Base-by-base conservation (phyloP, 2,888 invertebrate species). In the Branchipolynoe longqiensis region DNA sequence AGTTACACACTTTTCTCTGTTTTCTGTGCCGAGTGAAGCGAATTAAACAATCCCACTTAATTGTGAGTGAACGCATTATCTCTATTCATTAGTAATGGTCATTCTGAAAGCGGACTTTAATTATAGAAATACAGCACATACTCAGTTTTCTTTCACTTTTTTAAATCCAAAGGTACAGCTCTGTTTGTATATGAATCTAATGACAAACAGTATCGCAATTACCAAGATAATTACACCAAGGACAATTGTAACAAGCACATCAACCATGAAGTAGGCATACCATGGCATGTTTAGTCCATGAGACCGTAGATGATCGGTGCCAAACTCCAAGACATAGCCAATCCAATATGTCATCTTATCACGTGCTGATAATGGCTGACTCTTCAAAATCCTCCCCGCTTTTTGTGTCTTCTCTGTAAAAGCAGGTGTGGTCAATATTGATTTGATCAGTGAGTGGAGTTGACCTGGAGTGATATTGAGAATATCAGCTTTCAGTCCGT, bases 271-370 rank as follows among this genome's bases (percentile, higher is more conserved):
- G 38, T 69, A 78, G 28, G 78, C 2, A 78, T 41, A 78, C 78
- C 82, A 82, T 18, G 58, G 58, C 82, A 82, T 82, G 22, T 82
- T 25, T 18, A 82, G 33, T 14, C 36, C 58, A 58, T 58, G 82
- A 33, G n/a, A 36, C 28, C 31, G 31, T 4, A 82, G 38, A 28
- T 82, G 82, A 4, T 28, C 56, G 8, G n/a, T 36, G 0, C 83
- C 83, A 83, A 62, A 83, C 28, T 83, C 64, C 0, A 83, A 22
- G 8, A 83, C 33, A 64, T 83, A 64, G 25, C 38, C 62, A 2
- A 64, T 40, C 64, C 64, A 62, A 33, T 40, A 31, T 1, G 28
- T 36, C 14, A 41, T 41, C 25, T 12, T 38, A 22, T 83, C 40
- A 0, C 38, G 14, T 12, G 83, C 40, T 28, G 18, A 14, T 40